Base-by-base conservation (phyloP, 2,888 invertebrate genomes). In the Crossocerus cetratus region DNA sequence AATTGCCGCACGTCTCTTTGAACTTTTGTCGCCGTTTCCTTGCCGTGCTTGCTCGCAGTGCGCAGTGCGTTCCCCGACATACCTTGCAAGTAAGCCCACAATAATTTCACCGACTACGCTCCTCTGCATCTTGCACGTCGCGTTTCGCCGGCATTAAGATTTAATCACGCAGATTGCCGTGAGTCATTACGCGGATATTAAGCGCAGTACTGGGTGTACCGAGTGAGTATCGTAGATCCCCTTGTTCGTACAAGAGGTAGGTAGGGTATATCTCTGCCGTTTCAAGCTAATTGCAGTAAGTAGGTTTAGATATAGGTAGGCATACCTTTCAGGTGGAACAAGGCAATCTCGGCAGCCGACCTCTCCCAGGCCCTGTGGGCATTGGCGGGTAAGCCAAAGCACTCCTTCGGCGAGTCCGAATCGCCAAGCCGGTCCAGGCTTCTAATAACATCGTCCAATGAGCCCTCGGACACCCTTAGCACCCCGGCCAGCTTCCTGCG, bases 351-450 rank as follows among this genome's bases (percentile, higher is more conserved):
- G 1, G 93, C 92, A 2, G 94, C 93, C 66, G 93, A 94, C 78
- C 94, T 93, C 89, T 98, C 97, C 93, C 96, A 96, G 8, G 96
- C 95, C 63, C 95, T 92, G 77, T 96, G 94, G 71, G 98, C 96
- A 88, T 98, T 98, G 63, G 94, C 94, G 0, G 98, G 96, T 59
- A 98, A 91, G 2, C 97, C 96, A 84, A 98, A 95, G 83, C 95
- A 93, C 20, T 88, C 86, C 4, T 93, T 91, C 0, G 97, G 96
- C 14, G 93, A 91, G 88, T 98, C 97, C 63, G 92, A 92, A 74
- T 95, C 94, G 0, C 96, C 94, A 56, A 97, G 90, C 32, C 92
- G 92, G 62, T 94, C 93, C 67, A 97, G 92, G 0, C 93, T 91
- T 8, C 92, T 91, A 2, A 94, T 83, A 83, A 94, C 94, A 62